Conservation (phyloP, 2,888 invertebrate species). For the Halocaridina rubra region DNA sequence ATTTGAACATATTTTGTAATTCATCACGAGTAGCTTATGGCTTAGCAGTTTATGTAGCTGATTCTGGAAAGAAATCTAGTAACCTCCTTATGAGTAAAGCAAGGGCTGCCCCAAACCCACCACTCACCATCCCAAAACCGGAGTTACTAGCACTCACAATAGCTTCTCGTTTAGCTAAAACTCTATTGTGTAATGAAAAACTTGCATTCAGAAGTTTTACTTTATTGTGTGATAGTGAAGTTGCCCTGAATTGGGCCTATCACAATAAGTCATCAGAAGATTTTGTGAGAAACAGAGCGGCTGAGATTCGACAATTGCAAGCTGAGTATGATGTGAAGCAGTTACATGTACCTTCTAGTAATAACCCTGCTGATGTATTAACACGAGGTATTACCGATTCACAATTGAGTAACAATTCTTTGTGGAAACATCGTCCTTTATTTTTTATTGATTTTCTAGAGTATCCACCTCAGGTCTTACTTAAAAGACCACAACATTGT, state of each 20-base stretch:
- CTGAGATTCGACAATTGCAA: background rate
- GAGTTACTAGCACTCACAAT: background rate
- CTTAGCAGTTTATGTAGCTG: background rate
- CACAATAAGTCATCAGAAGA: background rate
- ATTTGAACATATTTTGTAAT: background rate
- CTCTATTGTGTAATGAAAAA: background rate
- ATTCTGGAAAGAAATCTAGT: background rate
- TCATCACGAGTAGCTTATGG: background rate
- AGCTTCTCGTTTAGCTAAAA: background rate
- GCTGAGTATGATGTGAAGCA: background rate
- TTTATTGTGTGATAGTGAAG: background rate
- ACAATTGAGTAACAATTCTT: background rate
- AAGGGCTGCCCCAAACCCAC: background rate
- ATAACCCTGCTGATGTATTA: background rate
- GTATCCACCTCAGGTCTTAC: too few relatives aligned
- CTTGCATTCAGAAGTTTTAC: background rate
- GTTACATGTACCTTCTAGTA: background rate
- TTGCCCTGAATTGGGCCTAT: background rate
- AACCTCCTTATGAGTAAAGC: background rate
- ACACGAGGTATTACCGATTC: background rate
- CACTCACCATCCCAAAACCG: background rate
- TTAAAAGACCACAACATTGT: too few relatives aligned
- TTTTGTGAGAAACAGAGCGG: background rate
- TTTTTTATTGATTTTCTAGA: background rate
- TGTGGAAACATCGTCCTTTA: background rate